A percentile compares a stretch with the other conserved stretches of the same genome.
Conservation (phyloP, 2,888 invertebrate genomes). For the Hofmannophila pseudospretella region DNA sequence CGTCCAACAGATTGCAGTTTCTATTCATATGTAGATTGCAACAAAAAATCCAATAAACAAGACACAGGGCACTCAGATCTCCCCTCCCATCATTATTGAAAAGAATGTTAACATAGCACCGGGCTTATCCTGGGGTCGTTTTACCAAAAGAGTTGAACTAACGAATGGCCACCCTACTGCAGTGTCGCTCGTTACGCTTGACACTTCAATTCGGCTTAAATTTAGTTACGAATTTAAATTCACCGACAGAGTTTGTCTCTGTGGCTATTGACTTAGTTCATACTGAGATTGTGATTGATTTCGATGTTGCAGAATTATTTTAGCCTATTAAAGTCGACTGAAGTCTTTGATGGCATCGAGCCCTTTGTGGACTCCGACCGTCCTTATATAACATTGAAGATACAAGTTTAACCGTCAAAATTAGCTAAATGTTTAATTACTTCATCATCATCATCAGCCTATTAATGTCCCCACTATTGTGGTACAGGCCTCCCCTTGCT, state of each 20-base stretch:
- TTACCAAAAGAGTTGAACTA: constrained; percentile 76
- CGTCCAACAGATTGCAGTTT: constrained; percentile 66
- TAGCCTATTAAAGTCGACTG: too few species aligned
- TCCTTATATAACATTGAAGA: too few species aligned
- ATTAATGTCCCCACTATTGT: too few species aligned
- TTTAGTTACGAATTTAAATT: constrained; percentile 53
- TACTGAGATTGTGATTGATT: too few species aligned
- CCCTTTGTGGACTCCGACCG: too few species aligned
- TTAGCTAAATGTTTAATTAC: too few species aligned
- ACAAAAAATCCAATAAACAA: constrained; percentile 78
- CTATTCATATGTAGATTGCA: constrained; percentile 76
- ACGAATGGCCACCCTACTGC: constrained; percentile 66
- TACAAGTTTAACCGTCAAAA: too few species aligned
- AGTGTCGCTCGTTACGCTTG: constrained; percentile 61
- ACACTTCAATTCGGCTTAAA: constrained; percentile 71
- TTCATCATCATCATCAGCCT: too few species aligned
- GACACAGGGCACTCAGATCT: constrained; percentile 60
- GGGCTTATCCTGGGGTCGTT: constrained; percentile 70
- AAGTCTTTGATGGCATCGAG: too few species aligned
- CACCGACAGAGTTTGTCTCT: constrained; percentile 17
- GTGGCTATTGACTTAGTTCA: constrained; percentile 2
- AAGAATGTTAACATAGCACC: constrained; percentile 74
- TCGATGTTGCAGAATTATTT: too few species aligned
- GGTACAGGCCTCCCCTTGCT: too few species aligned
- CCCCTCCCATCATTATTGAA: constrained; percentile 73